Percentiles rank a stretch among this genome's conserved stretches.
Evolutionary conservation across 2,888 invertebrate genomes (phyloP).

Genomic region (Sarcophaga variegata): DNA sequence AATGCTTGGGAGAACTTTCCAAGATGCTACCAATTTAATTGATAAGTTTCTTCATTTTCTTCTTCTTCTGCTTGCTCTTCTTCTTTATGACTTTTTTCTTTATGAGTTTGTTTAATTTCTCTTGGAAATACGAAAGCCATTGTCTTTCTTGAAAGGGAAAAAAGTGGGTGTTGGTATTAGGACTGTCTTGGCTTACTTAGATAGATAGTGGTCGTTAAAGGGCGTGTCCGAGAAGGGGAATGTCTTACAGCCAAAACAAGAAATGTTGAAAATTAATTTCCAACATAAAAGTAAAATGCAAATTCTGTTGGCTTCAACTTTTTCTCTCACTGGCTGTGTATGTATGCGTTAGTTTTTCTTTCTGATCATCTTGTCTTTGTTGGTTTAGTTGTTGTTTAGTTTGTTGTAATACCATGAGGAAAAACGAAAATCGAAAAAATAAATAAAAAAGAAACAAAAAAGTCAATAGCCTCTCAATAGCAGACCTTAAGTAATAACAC

Average conservation of each 20-base stretch:
- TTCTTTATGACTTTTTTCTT: neutral
- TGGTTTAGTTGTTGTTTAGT: slow-evolving; percentile 24
- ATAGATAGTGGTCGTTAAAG: no score
- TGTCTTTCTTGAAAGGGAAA: neutral
- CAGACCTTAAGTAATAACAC: slow-evolving; percentile 9
- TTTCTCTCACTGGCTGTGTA: neutral
- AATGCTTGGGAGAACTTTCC: slow-evolving; percentile 54
- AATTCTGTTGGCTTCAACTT: slow-evolving; percentile 58
- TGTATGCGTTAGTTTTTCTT: neutral
- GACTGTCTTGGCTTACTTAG: neutral
- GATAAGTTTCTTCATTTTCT: slow-evolving; percentile 38
- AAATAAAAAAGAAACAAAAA: neutral
- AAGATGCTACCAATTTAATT: slow-evolving; percentile 67
- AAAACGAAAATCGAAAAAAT: neutral
- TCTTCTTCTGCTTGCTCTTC: neutral
- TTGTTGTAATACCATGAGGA: slow-evolving; percentile 16
- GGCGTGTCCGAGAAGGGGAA: no score
- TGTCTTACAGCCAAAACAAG: neutral
- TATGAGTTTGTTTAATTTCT: neutral
- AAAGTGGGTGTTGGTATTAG: slow-evolving; percentile 1
- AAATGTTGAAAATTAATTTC: slow-evolving; percentile 57
- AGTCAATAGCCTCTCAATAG: slow-evolving; percentile 34
- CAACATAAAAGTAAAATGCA: slow-evolving; percentile 59
- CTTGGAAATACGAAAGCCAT: neutral
- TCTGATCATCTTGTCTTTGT: slow-evolving; percentile 25